Conservation (phyloP, 2,113 vertebrate species). For the Anoplopoma fimbria region DNA sequence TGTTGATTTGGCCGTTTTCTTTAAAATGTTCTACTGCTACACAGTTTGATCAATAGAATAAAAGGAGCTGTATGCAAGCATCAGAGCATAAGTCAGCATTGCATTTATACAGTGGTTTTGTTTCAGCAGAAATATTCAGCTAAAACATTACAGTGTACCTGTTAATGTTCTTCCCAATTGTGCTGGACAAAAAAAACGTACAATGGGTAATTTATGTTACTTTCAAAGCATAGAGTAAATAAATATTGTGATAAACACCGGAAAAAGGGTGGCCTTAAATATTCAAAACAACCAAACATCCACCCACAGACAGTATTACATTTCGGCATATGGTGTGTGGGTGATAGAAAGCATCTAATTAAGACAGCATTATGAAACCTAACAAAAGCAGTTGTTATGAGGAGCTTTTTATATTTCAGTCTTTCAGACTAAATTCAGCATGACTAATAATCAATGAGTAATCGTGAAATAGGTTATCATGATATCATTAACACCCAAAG, state of each 20-base stretch:
- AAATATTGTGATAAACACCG: constrained; percentile 10
- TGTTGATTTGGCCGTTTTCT: background rate
- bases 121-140: constrained; percentile 1
- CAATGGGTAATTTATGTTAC: constrained; percentile 12
- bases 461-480: constrained; percentile 17
- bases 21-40: background rate
- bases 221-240: constrained; percentile 31
- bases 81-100: constrained; percentile 21
- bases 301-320: constrained; percentile 44
- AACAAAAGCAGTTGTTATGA: constrained; percentile 42
- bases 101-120: background rate
- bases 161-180: background rate
- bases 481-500: background rate
- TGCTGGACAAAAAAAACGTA: background rate
- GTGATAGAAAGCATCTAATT: constrained; percentile 74
- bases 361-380: constrained; percentile 55
- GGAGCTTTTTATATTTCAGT: constrained; percentile 18
- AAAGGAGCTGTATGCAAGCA: background rate
- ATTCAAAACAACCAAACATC: constrained; percentile 64
- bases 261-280: constrained; percentile 17
- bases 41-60: background rate
- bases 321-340: constrained; percentile 75
- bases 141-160: constrained; percentile 1
- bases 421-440: constrained; percentile 21
- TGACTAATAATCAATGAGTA: constrained; percentile 15